A percentile compares a stretch with the other conserved stretches of the same genome.
Evolutionary conservation across 2,113 vertebrate genomes (phyloP).

Genomic region (Xiphorhynchus elegans): DNA sequence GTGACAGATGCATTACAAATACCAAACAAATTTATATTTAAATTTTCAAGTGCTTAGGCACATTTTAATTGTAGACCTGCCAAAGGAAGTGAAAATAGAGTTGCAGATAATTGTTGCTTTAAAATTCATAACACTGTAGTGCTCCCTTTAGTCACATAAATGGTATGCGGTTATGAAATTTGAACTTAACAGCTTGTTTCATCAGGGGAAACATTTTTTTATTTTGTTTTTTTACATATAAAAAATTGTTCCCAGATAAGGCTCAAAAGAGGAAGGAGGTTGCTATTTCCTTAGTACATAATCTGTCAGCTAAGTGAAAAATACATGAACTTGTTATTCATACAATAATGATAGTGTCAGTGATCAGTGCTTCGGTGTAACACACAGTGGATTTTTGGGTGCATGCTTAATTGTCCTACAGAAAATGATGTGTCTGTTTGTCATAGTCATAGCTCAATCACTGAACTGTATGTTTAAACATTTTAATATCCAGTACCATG

Average conservation of each 20-base stretch:
- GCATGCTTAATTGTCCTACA: neutral
- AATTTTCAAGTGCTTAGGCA: constrained; percentile 57
- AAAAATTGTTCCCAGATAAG: neutral
- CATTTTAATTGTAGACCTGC: constrained; percentile 65
- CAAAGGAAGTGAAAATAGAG: constrained; percentile 65
- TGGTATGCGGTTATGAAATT: constrained; percentile 54
- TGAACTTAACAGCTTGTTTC: constrained; percentile 45
- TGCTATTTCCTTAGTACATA: constrained; percentile 30
- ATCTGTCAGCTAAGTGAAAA: constrained; percentile 23
- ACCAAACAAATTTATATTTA: constrained; percentile 55
- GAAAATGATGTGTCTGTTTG: constrained; percentile 48
- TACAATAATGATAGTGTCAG: neutral
- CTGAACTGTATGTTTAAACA: constrained; percentile 32
- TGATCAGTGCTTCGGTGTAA: neutral
- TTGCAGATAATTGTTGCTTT: constrained; percentile 63
- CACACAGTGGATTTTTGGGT: neutral
- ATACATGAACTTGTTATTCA: neutral
- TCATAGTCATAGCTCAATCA: constrained; percentile 32
- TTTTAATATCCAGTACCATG: constrained; percentile 26
- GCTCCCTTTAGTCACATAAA: constrained; percentile 51
- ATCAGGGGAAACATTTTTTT: constrained; percentile 7
- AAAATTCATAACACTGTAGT: constrained; percentile 51
- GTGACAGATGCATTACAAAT: constrained; percentile 33
- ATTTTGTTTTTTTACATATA: neutral
- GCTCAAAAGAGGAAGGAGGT: constrained; percentile 1